Conservation (phyloP, 1,140 invertebrate genomes). For the Octopus sinensis region DNA sequence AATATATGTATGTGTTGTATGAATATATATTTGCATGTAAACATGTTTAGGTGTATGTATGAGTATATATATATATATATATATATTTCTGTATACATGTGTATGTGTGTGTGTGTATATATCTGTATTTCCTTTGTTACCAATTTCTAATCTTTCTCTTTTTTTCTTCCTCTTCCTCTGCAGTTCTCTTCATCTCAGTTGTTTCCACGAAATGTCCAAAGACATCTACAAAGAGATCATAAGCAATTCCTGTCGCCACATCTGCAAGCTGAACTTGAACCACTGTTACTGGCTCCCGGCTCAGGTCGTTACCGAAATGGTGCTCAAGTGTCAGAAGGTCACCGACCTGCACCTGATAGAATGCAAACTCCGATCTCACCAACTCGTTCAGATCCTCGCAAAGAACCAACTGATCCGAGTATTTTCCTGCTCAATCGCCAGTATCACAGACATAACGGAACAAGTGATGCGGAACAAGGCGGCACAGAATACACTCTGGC, state of each 20-base stretch:
- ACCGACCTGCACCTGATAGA: constrained; percentile 34
- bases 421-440: constrained; percentile 31
- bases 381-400: constrained; percentile 29
- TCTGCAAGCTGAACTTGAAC: constrained; percentile 40
- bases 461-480: constrained; percentile 20
- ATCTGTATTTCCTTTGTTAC: too few species aligned
- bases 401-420: constrained; percentile 24
- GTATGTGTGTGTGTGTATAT: too few species aligned
- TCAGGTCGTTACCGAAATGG: constrained; percentile 22
- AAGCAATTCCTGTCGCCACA: constrained; percentile 3
- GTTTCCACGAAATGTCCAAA: constrained; percentile 9
- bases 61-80: too few species aligned
- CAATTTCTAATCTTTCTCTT: background rate
- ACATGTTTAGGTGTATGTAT: too few species aligned
- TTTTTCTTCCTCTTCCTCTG: background rate
- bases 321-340: constrained; percentile 32
- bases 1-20: too few species aligned
- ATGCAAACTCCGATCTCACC: constrained; percentile 29
- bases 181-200: background rate
- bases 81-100: too few species aligned
- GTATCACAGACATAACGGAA: constrained; percentile 33
- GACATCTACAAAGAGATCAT: constrained; percentile 9
- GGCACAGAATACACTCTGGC: constrained; percentile 32
- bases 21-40: too few species aligned
- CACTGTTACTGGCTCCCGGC: constrained; percentile 41